Evolutionary conservation across 2,888 invertebrate species (phyloP), one percentile per base, ranked within the genome.

Genomic region (Ormyrus thymus): DNA sequence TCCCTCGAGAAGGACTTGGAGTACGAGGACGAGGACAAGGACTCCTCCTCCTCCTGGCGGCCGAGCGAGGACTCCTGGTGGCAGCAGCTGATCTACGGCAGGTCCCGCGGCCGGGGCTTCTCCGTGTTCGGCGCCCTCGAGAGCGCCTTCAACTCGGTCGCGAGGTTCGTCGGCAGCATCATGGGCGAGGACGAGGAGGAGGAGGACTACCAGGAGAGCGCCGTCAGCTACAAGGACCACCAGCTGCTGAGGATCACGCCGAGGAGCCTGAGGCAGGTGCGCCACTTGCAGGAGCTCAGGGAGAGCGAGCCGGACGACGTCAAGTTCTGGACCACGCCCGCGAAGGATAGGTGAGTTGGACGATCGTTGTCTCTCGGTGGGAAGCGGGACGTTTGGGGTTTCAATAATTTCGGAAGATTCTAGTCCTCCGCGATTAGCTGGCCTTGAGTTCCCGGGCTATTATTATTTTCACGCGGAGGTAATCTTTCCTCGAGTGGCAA

Each of bases 251-350:
- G 93, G 1, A 83, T 92, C 0, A 89, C 89, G 45, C 91, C 92
- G 0, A 88, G 85, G 69, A 90, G 90, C 9, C 89, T 90, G 48
- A 85, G 84, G 0, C 91, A 93, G 55, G 87, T 92, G 0, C 86
- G 87, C 4, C 89, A 89, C 0, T 84, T 93, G 61, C 88, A 89
- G 7, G 90, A 91, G 43, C 88, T 92, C 69, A 88, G 87, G 71
- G 89, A 91, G 6, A 86, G 89, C 9, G 91, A 92, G 71, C 91
- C 91, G 53, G 91, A 90, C 7, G 91, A 91, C 45, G 86, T 93
- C 70, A 92, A 93, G 83, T 94, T 94, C 90, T 93, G 94, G 89
- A 92, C 92, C 29, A 91, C 91, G 5, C 93, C 93, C 0, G 89
- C 91, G 65, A 89, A 91, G 59, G 92, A 91, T 79, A 89, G 87